Evolutionary conservation across 2,888 invertebrate species (phyloP), one percentile per base, ranked within the genome.

Genomic region (Macropis europaea): DNA sequence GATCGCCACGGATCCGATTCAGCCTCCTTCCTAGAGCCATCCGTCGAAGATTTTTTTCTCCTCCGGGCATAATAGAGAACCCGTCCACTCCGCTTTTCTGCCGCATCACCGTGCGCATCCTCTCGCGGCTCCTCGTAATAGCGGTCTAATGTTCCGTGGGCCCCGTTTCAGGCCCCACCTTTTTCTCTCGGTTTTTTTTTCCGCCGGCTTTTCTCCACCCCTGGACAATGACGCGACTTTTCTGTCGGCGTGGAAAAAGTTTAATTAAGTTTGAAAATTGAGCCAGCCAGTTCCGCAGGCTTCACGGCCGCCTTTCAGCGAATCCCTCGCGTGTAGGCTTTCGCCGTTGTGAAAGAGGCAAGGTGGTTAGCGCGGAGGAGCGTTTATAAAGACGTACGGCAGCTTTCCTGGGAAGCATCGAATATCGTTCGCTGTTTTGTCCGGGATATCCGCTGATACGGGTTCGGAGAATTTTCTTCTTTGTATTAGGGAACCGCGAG

Each of bases 31-130:
- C 63, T 69, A 50, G 63, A 54, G 76, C 42, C 40, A 70, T 60
- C 67, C 57, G 56, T 47, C 38, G 43, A 63, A 43, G 72, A 76
- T 81, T 84, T 84, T 82, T 82, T 13, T 1, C 9, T 30, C 0
- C n/a, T 7, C 13, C 77, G 73, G 72, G 76, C 79, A 85, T 85
- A 85, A 85, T 85, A 76, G 81, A 76, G 81, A 84, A 83, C 74
- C 77, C 83, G 84, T 82, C 82, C 82, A 54, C 47, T 59, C 67
- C 68, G 64, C 82, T 84, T 84, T 85, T 82, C 82, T 83, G 85
- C 85, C 75, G 70, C 83, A 82, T 85, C 85, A 85, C 78, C 73
- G 69, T 73, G 80, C 80, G 78, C 78, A 82, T 34, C 57, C 54
- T 70, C 52, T 71, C 54, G 59, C 34, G 54, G 50, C 24, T 67